Evolutionary conservation across 2,797 vertebrate species (phyloP).

Genomic region (Myripristis jacobus): DNA sequence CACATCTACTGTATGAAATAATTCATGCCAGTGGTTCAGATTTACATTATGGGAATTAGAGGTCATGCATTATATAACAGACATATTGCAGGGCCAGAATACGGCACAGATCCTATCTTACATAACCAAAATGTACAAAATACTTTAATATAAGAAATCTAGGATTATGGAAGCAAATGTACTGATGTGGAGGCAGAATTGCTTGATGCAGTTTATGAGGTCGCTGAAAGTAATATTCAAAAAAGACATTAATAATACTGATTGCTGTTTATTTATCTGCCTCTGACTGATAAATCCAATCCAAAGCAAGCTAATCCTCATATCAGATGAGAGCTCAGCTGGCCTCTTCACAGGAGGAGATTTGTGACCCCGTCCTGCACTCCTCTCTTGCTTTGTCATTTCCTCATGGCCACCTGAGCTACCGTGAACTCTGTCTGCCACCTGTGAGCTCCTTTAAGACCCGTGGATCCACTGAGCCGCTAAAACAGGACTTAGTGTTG

Average conservation of each 20-base stretch:
- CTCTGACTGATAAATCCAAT: neutral
- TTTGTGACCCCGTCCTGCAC: no score
- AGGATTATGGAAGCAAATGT: neutral
- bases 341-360: neutral
- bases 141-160: neutral
- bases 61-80: conserved; percentile 57
- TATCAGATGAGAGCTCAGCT: neutral
- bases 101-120: conserved; percentile 60
- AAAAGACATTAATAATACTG: neutral
- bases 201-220: neutral
- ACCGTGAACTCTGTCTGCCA: conserved; percentile 46
- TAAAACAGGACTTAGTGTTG: conserved; percentile 56
- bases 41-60: conserved; percentile 57
- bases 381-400: neutral
- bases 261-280: neutral
- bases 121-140: conserved; percentile 52
- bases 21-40: conserved; percentile 12
- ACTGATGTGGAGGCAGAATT: neutral
- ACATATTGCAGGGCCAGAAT: conserved; percentile 22
- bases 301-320: conserved; percentile 3
- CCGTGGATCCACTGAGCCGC: conserved; percentile 52
- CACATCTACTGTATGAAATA: neutral
- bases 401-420: neutral
- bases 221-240: neutral
- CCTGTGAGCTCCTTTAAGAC: conserved; percentile 48